phyloP scores from a whole-genome alignment of 2,888 invertebrate species.

The Chymomyza fuscimana region DNA sequence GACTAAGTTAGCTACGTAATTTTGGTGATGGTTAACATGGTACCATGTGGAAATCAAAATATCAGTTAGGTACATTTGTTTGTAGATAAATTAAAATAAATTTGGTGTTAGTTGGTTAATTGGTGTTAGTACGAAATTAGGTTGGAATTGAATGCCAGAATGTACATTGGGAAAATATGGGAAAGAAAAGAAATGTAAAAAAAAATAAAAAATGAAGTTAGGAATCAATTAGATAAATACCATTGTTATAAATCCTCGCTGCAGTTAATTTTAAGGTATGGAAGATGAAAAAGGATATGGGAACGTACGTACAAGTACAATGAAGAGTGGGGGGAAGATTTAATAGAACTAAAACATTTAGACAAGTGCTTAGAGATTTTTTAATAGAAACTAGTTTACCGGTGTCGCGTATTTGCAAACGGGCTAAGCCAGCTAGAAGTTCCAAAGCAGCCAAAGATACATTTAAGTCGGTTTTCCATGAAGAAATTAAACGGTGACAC shows the following conservation, averaged over 20 bases:
- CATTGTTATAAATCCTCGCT: conserved; percentile 75
- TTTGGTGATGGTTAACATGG: conserved; percentile 46
- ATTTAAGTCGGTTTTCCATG: conserved; percentile 97
- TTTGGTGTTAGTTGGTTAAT: conserved; percentile 6
- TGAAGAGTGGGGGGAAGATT: not conserved
- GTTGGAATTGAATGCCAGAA: not conserved
- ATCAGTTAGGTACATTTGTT: conserved; percentile 18
- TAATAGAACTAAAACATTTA: conserved; percentile 3
- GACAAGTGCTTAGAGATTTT: not conserved
- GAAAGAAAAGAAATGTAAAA: conserved; percentile 45
- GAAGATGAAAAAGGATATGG: conserved; percentile 8
- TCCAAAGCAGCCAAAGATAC: conserved; percentile 96
- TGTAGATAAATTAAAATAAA: not conserved
- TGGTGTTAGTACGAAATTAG: conserved; percentile 8
- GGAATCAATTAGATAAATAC: conserved; percentile 72
- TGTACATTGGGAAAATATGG: conserved; percentile 5
- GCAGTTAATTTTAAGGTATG: conserved; percentile 44
- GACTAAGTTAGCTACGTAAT: conserved; percentile 77
- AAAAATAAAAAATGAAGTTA: conserved; percentile 63
- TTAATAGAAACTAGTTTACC: conserved; percentile 81
- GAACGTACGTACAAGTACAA: conserved; percentile 14
- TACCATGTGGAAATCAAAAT: conserved; percentile 40
- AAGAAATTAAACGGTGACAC: conserved; percentile 95
- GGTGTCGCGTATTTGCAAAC: conserved; percentile 92
- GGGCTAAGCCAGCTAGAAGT: conserved; percentile 92